Evolutionary conservation across 2,797 vertebrate genomes (phyloP), one percentile per base, ranked within the genome.

Genomic region (Arnoldichthys spilopterus): DNA sequence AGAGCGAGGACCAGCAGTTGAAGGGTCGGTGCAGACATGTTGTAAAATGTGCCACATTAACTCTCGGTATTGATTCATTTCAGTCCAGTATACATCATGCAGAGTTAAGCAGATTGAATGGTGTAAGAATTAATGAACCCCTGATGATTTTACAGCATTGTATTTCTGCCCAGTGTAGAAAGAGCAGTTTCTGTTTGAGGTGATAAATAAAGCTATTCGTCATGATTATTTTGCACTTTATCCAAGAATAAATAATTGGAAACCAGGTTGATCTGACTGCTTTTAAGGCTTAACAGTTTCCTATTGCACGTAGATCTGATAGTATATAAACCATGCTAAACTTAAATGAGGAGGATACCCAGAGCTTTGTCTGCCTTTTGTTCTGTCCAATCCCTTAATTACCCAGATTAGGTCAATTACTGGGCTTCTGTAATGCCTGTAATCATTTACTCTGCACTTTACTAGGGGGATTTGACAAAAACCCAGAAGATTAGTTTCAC

Each of bases 1-100:
- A 0, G 95, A 95, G 6, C 90, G 94, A 30, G 94, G 92, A 0
- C 95, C 95, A 0, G 94, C 94, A 72, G 94, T 96, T 6, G 95
- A 97, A 88, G 95, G 96, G 96, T 97, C 82, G 63, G 87, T 92
- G 79, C 64, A 86, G 47, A 15, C 8, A 9, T 47, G 47, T 51
- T 70, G 66, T 66, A 49, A 32, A 32, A 51, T 13, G 28, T 49
- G 26, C 20, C 20, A 53, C 4, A 53, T 53, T 45, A 49, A 16
- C 45, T 16, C 34, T 24, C 16, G 16, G 2, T 24, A 28, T 20
- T 51, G 24, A 51, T 49, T 20, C 1, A 6, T 49, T 1, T 26
- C 45, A 45, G 6, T 22, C 24, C 13, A 9, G 16, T 62, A 34
- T 32, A 34, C 59, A 62, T 7, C 59, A 62, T 30, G 30, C 59